Evolutionary conservation across 1,140 invertebrate genomes (phyloP).

Genomic region (Diachasmimorpha longicaudata): DNA sequence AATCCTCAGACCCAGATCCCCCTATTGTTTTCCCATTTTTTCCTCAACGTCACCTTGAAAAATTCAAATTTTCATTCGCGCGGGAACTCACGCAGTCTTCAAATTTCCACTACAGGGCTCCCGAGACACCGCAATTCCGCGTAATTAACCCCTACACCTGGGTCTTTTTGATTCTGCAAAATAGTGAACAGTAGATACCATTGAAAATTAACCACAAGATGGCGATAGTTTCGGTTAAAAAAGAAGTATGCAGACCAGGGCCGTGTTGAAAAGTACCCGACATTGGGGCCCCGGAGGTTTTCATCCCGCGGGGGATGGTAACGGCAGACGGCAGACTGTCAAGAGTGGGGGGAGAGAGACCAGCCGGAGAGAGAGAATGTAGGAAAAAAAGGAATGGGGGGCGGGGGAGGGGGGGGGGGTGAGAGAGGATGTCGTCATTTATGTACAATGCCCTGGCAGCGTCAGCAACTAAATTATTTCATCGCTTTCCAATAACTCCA

Average conservation of each 20-base stretch:
- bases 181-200: conserved; percentile 41
- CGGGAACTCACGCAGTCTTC: neutral
- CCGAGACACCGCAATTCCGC: too few species aligned
- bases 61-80: neutral
- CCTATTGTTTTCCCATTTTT: neutral
- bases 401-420: neutral
- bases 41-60: neutral
- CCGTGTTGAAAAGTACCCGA: conserved; percentile 27
- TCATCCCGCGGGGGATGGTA: conserved; percentile 3
- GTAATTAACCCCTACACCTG: too few species aligned
- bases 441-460: neutral
- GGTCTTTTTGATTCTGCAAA: neutral
- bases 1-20: too few species aligned
- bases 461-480: conserved; percentile 3
- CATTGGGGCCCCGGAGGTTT: neutral
- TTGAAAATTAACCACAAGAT: conserved; percentile 56
- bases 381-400: neutral
- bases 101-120: too few species aligned
- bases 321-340: neutral
- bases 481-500: neutral
- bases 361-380: neutral
- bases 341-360: neutral
- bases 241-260: conserved; percentile 28
- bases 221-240: conserved; percentile 39
- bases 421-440: conserved; percentile 9